Conservation (phyloP, 2,113 vertebrate species). For the Ictalurus furcatus region DNA sequence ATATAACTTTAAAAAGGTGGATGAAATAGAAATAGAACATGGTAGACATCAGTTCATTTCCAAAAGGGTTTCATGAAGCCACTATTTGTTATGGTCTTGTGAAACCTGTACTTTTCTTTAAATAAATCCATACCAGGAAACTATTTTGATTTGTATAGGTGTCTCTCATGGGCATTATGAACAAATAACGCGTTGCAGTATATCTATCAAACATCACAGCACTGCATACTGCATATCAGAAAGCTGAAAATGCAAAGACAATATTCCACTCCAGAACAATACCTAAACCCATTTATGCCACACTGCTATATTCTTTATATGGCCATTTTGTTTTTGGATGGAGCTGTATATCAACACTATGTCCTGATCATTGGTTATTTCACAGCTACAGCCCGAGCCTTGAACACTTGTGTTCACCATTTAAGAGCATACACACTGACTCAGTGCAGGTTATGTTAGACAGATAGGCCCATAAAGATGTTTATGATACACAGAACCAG, state of each 20-base stretch:
- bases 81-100: slow-evolving; percentile 22
- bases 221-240: slow-evolving; percentile 13
- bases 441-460: slow-evolving; percentile 47
- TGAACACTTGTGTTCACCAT: slow-evolving; percentile 18
- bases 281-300: slow-evolving; percentile 24
- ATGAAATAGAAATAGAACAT: slow-evolving; percentile 4
- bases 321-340: slow-evolving; percentile 34
- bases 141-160: slow-evolving; percentile 21
- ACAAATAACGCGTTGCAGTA: slow-evolving; percentile 27
- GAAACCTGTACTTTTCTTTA: neutral
- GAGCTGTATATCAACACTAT: slow-evolving; percentile 41
- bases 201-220: slow-evolving; percentile 20
- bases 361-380: slow-evolving; percentile 37
- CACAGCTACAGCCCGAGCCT: slow-evolving; percentile 19
- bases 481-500: slow-evolving; percentile 51
- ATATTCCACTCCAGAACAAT: neutral
- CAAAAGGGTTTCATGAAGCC: neutral
- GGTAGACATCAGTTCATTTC: slow-evolving; percentile 1
- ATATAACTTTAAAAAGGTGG: slow-evolving; percentile 17
- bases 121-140: slow-evolving; percentile 22
- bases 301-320: slow-evolving; percentile 45
- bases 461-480: slow-evolving; percentile 61
- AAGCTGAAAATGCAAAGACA: slow-evolving; percentile 9
- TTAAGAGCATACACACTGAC: slow-evolving; percentile 33
- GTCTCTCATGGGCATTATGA: slow-evolving; percentile 23